These are phyloP conservation scores for Paguma larvata DNA, from an alignment of 2,797 vertebrate species.

Conservation along the genomic window DNA sequence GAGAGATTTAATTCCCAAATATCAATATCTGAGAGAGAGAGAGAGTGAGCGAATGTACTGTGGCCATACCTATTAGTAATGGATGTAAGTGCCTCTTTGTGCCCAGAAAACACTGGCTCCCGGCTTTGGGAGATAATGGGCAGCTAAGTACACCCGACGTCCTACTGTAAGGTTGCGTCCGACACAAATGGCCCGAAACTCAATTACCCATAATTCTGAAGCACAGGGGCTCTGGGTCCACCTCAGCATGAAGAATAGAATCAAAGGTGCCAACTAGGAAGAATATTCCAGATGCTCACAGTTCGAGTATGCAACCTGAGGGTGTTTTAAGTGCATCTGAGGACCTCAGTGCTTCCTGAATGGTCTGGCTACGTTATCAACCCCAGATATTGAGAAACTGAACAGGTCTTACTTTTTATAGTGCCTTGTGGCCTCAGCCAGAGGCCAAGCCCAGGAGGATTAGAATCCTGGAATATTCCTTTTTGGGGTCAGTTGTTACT, in stretches of 20 bases:
- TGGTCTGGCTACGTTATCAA: slow-evolving; percentile 32
- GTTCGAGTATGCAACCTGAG: slow-evolving; percentile 70
- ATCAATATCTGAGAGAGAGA: not conserved
- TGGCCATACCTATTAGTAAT: slow-evolving; percentile 28
- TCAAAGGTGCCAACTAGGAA: slow-evolving; percentile 62
- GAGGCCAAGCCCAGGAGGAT: not conserved
- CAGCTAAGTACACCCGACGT: slow-evolving; percentile 46
- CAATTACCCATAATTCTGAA: slow-evolving; percentile 65
- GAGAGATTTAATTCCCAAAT: not conserved
- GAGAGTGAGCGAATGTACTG: not conserved
- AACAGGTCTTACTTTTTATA: slow-evolving; percentile 60
- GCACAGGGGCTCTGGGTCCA: not conserved
- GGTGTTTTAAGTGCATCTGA: slow-evolving; percentile 66
- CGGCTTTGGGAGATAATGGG: slow-evolving; percentile 46
- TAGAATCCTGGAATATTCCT: not conserved
- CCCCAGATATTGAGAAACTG: slow-evolving; percentile 42
- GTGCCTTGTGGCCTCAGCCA: not conserved
- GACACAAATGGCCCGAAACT: slow-evolving; percentile 71
- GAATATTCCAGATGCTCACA: slow-evolving; percentile 58
- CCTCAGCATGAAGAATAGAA: slow-evolving; percentile 30
- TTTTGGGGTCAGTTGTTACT: not conserved
- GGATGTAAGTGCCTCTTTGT: not conserved
- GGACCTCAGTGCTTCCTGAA: slow-evolving; percentile 37
- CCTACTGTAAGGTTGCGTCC: slow-evolving; percentile 1
- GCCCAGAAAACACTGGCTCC: not conserved